These are phyloP conservation scores for Lucifuga dentata DNA, from an alignment of 2,113 vertebrate species.

Conservation along the genomic window DNA sequence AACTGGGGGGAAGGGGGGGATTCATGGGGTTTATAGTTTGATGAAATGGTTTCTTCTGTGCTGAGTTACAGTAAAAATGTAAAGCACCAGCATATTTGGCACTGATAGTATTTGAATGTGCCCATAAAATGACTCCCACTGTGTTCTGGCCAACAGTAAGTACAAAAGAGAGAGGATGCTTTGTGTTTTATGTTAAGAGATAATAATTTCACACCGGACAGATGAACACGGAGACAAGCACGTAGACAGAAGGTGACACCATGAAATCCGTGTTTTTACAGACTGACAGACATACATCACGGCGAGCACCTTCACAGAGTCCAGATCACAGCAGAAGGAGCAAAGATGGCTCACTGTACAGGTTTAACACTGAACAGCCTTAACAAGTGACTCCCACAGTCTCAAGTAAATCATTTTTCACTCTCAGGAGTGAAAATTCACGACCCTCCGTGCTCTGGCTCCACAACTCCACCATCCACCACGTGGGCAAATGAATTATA, in stretches of 20 bases:
- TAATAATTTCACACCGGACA: constrained; percentile 9
- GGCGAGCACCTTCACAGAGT: constrained; percentile 12
- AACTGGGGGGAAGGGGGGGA: not conserved
- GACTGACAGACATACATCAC: constrained; percentile 11
- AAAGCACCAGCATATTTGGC: constrained; percentile 64
- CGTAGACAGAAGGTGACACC: constrained; percentile 15
- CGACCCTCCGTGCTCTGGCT: not conserved
- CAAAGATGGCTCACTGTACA: constrained; percentile 4
- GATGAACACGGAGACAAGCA: constrained; percentile 15
- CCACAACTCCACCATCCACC: constrained; percentile 10
- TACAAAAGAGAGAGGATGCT: constrained; percentile 1
- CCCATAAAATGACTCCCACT: constrained; percentile 12
- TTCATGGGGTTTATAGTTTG: constrained; percentile 1
- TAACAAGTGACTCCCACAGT: constrained; percentile 10
- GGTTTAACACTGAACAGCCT: constrained; percentile 13
- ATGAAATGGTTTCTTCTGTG: constrained; percentile 26
- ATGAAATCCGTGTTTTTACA: not conserved
- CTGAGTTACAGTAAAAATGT: constrained; percentile 54
- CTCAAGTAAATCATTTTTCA: constrained; percentile 16
- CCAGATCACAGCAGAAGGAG: constrained; percentile 5
- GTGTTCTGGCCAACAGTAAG: not conserved
- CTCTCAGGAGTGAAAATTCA: constrained; percentile 11
- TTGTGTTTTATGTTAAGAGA: constrained; percentile 1
- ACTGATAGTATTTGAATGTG: constrained; percentile 47
- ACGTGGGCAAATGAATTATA: constrained; percentile 16